Percentiles rank a stretch among this genome's conserved stretches.
Conservation (phyloP, 2,797 vertebrate genomes). For the Antennarius maculatus region DNA sequence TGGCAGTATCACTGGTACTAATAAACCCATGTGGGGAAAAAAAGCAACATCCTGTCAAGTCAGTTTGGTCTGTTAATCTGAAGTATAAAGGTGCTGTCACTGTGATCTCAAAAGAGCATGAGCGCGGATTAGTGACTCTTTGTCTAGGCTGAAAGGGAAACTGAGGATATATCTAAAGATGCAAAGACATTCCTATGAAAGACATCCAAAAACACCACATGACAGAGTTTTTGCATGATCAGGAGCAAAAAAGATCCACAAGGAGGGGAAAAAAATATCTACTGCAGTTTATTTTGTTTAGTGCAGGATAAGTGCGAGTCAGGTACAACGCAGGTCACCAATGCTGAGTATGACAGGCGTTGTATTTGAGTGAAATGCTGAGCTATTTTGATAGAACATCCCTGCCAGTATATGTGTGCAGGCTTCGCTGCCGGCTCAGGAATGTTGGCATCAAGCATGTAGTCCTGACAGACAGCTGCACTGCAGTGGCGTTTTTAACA, state of each 20-base stretch:
- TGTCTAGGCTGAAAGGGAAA: constrained; percentile 34
- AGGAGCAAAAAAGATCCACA: background rate
- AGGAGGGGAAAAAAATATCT: background rate
- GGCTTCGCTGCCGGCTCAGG: constrained; percentile 89
- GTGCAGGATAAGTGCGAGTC: constrained; percentile 8
- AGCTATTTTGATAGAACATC: constrained; percentile 86
- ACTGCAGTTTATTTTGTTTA: background rate
- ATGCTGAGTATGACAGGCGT: constrained; percentile 15
- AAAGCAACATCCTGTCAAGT: constrained; percentile 44
- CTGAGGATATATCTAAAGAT: constrained; percentile 37
- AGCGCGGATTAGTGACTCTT: constrained; percentile 47
- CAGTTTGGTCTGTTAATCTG: constrained; percentile 56
- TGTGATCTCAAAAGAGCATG: constrained; percentile 32
- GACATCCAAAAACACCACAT: constrained; percentile 22
- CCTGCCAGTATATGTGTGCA: constrained; percentile 86
- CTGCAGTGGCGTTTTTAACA: constrained; percentile 87
- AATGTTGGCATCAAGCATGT: constrained; percentile 91
- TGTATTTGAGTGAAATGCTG: constrained; percentile 80
- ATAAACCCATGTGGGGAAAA: constrained; percentile 47
- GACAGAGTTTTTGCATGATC: constrained; percentile 33
- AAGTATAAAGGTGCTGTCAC: constrained; percentile 54
- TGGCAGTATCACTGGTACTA: constrained; percentile 15
- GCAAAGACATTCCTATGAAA: constrained; percentile 32
- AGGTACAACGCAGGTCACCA: background rate
- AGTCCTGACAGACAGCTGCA: constrained; percentile 92